phyloP scores from a whole-genome alignment of 2,797 vertebrate genomes.

The Aphelocoma californica region DNA sequence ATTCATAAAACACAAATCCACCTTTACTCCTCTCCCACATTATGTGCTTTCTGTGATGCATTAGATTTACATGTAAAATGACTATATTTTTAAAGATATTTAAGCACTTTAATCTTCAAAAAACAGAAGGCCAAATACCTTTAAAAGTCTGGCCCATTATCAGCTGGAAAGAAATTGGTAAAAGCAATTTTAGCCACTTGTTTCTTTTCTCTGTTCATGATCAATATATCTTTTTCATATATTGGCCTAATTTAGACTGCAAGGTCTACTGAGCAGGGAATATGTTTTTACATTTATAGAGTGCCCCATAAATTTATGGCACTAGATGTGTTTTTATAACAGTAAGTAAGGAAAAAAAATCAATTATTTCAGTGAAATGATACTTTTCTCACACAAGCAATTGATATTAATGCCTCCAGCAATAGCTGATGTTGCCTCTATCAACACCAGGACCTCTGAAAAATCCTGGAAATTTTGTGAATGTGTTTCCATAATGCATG shows the following conservation, averaged over 20 bases:
- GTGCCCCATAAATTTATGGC: not conserved
- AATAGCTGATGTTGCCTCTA: not conserved
- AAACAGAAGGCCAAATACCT: not conserved
- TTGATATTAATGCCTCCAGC: not conserved
- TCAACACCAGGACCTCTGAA: not conserved
- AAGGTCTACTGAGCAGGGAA: not conserved
- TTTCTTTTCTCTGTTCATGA: not conserved
- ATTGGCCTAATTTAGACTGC: not conserved
- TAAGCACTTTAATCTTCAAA: not conserved
- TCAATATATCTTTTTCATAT: not conserved
- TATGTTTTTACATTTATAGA: slow-evolving; percentile 9
- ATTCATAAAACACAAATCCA: not conserved
- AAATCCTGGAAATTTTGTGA: not conserved
- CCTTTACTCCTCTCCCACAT: not conserved
- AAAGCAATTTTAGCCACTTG: not conserved
- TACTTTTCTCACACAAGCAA: not conserved
- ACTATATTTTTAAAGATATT: not conserved
- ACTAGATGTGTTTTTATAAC: not conserved
- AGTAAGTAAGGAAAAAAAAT: not conserved
- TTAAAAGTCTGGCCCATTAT: not conserved
- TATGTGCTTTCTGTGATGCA: not conserved
- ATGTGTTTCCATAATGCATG: not conserved
- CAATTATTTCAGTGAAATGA: not conserved
- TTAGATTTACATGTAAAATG: not conserved
- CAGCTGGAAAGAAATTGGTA: not conserved